Percentiles rank a stretch among this genome's conserved stretches.
Conservation (phyloP, 1,140 invertebrate species). For the Camponotus pennsylvanicus region DNA sequence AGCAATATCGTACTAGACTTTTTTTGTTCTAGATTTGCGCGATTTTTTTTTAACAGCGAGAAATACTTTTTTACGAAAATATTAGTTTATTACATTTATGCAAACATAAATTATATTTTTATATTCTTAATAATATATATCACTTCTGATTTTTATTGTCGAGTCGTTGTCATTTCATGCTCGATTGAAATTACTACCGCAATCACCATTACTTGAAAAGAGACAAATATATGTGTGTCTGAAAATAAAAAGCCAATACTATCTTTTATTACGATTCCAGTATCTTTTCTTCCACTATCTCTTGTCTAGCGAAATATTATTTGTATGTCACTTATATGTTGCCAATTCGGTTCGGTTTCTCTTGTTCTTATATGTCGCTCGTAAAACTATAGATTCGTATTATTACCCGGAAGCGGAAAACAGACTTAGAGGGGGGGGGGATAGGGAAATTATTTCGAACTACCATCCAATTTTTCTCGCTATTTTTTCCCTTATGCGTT, state of each 20-base stretch:
- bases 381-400: slow-evolving; percentile 48
- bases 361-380: neutral
- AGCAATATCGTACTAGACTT: neutral
- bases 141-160: neutral
- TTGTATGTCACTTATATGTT: neutral
- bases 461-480: neutral
- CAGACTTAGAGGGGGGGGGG: neutral
- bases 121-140: neutral
- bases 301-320: neutral
- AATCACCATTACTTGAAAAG: neutral
- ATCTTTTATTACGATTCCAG: neutral
- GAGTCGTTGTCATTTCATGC: neutral
- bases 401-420: slow-evolving; percentile 11
- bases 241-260: neutral
- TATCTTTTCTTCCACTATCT: neutral
- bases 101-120: slow-evolving; percentile 1
- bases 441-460: slow-evolving; percentile 36
- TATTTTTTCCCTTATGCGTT: neutral
- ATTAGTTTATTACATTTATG: neutral
- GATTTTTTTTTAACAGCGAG: neutral
- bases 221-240: neutral
- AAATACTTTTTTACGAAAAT: neutral
- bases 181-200: neutral
- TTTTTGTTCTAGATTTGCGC: neutral
- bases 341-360: slow-evolving; percentile 15